These are phyloP conservation scores for Phenacoccus solenopsis DNA, from an alignment of 1,140 invertebrate genomes.

Conservation along the genomic window DNA sequence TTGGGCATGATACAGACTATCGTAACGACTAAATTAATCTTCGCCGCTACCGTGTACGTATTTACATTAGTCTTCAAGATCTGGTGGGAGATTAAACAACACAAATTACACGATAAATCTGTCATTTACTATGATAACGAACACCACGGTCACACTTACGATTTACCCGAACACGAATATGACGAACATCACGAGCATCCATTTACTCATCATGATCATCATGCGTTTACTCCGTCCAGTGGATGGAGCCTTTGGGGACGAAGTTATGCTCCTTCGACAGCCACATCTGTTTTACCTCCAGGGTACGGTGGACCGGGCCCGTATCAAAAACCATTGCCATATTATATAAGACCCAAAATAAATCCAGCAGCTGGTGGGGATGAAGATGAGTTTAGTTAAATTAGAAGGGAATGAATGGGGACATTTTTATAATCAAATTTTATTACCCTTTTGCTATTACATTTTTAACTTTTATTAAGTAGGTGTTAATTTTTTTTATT, in stretches of 20 bases:
- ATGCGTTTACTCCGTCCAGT: slow-evolving; percentile 22
- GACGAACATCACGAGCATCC: slow-evolving; percentile 24
- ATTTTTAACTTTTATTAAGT: too few relatives aligned
- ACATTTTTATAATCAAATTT: not conserved
- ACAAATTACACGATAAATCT: slow-evolving; percentile 23
- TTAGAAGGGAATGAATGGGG: not conserved
- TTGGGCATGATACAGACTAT: slow-evolving; percentile 29
- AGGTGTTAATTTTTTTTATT: too few relatives aligned
- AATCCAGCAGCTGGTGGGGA: not conserved
- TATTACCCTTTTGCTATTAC: not conserved
- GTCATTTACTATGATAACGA: slow-evolving; percentile 31
- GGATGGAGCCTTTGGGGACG: slow-evolving; percentile 28
- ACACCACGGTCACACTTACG: slow-evolving; percentile 29
- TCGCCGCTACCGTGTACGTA: slow-evolving; percentile 28
- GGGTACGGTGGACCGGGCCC: not conserved
- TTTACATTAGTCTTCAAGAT: slow-evolving; percentile 28
- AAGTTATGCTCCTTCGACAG: slow-evolving; percentile 24
- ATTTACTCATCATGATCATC: slow-evolving; percentile 23
- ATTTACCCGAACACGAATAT: slow-evolving; percentile 28
- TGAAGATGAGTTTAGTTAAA: not conserved
- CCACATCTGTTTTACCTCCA: slow-evolving; percentile 9
- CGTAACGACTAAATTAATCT: slow-evolving; percentile 28
- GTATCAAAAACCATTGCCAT: not conserved
- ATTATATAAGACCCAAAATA: not conserved
- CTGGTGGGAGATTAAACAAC: slow-evolving; percentile 26